A percentile compares a stretch with the other conserved stretches of the same genome.
Conservation (phyloP, 2,797 vertebrate genomes). For the Molossus molossus region DNA sequence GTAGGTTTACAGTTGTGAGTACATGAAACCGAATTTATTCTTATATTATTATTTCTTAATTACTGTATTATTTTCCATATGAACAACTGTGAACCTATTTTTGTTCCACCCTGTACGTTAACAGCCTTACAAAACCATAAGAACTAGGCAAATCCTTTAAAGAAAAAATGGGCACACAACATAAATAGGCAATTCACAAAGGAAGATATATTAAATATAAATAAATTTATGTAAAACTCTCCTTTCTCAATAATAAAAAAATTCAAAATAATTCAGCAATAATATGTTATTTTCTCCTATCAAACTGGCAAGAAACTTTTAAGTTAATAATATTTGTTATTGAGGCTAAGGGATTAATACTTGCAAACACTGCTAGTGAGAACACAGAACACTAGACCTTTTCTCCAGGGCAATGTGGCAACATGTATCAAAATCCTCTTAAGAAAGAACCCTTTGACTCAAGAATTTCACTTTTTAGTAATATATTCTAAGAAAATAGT, state of each 20-base stretch:
- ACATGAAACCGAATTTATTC: background rate
- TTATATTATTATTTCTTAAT: background rate
- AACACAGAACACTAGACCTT: background rate
- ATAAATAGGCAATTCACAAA: slow-evolving; percentile 10
- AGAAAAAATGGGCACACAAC: slow-evolving; percentile 33
- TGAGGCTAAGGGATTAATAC: background rate
- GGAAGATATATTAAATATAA: slow-evolving; percentile 54
- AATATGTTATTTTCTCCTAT: background rate
- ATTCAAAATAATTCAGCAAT: slow-evolving; percentile 34
- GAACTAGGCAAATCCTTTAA: slow-evolving; percentile 36
- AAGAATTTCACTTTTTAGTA: slow-evolving; percentile 45
- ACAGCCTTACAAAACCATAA: background rate
- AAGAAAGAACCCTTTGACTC: background rate
- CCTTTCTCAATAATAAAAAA: slow-evolving; percentile 48
- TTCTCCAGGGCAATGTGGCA: background rate
- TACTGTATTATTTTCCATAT: background rate
- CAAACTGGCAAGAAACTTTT: slow-evolving; percentile 2
- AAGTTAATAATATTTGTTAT: background rate
- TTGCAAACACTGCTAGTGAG: background rate
- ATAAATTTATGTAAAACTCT: slow-evolving; percentile 23
- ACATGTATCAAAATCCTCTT: background rate
- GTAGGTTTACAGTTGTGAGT: background rate
- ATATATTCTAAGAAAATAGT: slow-evolving; percentile 35
- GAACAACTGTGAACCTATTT: background rate
- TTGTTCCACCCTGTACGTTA: background rate